Conservation (phyloP, 2,113 vertebrate genomes). For the Clupea harengus region DNA sequence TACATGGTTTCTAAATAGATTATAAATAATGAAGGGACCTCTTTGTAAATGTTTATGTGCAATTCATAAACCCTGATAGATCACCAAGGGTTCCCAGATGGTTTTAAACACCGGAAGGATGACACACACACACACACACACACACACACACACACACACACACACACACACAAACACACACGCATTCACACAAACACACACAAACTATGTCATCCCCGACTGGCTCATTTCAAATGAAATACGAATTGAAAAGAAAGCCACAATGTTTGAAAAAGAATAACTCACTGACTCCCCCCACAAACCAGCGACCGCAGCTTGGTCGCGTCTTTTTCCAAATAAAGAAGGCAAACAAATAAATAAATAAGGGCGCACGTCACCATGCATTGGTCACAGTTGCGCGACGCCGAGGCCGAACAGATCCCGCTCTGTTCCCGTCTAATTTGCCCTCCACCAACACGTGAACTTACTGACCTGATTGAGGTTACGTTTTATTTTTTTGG, state of each 20-base stretch:
- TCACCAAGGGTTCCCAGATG: not conserved
- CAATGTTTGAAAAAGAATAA: conserved; percentile 77
- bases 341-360: conserved; percentile 61
- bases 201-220: not conserved
- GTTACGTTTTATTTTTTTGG: not conserved
- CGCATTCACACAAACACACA: conserved; percentile 46
- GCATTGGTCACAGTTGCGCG: conserved; percentile 62
- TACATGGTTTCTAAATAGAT: conserved; percentile 6
- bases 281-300: conserved; percentile 49
- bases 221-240: conserved; percentile 63
- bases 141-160: conserved; percentile 38
- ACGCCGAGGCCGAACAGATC: conserved; percentile 60
- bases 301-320: not conserved
- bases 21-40: conserved; percentile 49
- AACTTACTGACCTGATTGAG: conserved; percentile 12
- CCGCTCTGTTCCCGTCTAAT: conserved; percentile 51
- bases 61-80: conserved; percentile 9
- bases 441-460: not conserved
- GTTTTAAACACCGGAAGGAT: not conserved
- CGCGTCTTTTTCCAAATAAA: conserved; percentile 19
- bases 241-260: conserved; percentile 64
- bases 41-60: conserved; percentile 53
- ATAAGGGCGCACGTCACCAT: conserved; percentile 70
- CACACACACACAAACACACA: not conserved
- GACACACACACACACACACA: conserved; percentile 35